These are phyloP conservation scores for Musca domestica DNA, from an alignment of 1,140 invertebrate species.

Conservation along the genomic window DNA sequence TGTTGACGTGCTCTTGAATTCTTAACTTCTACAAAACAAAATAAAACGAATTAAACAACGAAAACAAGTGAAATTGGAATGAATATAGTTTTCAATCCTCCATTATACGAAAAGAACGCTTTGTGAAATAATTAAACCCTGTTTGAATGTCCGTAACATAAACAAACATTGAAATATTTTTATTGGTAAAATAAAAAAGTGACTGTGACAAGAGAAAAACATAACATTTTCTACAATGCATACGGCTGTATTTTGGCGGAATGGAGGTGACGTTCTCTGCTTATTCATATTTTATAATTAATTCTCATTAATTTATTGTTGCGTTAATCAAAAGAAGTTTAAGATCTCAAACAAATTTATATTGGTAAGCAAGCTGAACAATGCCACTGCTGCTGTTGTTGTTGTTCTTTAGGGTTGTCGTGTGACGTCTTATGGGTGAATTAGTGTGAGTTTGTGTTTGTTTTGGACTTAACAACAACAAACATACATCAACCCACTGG, in stretches of 20 bases:
- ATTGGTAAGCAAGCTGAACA: no score
- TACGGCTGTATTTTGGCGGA: conserved; percentile 52
- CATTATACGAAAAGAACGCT: background rate
- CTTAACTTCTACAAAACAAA: no score
- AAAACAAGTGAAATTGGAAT: background rate
- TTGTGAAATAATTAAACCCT: background rate
- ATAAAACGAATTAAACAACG: background rate
- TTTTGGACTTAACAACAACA: no score
- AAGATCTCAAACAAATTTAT: no score
- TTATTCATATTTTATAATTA: conserved; percentile 10
- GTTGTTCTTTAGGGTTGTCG: no score
- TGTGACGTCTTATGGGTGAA: no score
- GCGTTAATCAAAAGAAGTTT: background rate
- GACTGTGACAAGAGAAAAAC: background rate
- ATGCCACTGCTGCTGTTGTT: no score
- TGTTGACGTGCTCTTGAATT: no score
- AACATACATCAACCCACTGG: no score
- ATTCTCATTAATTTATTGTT: background rate
- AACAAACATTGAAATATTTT: background rate
- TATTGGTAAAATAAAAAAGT: background rate
- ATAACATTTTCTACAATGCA: conserved; percentile 35
- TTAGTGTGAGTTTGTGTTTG: no score
- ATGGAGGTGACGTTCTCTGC: conserved; percentile 39
- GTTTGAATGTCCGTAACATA: background rate
- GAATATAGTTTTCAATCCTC: background rate